Conservation (phyloP, 2,888 invertebrate species). For the Cephus pygmeus region DNA sequence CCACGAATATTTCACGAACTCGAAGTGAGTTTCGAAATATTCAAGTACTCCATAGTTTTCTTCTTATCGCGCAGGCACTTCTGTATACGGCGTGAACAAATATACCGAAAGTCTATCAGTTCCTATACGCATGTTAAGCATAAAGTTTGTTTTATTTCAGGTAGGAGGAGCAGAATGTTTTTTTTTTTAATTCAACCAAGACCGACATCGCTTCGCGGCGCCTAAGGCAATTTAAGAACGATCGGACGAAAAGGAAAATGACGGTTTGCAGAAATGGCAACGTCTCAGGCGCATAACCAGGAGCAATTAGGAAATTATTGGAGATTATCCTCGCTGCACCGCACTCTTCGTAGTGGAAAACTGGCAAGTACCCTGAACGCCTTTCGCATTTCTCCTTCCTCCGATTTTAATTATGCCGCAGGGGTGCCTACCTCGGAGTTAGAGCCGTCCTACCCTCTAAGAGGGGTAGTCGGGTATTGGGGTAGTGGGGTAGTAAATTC, state of each 20-base stretch:
- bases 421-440: constrained; percentile 15
- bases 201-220: background rate
- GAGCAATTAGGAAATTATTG: constrained; percentile 44
- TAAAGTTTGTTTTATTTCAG: background rate
- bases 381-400: constrained; percentile 12
- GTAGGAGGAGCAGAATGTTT: background rate
- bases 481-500: constrained; percentile 33
- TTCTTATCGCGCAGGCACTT: background rate
- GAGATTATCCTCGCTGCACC: constrained; percentile 38
- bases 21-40: background rate
- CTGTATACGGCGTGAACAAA: background rate
- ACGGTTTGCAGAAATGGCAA: background rate
- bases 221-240: background rate
- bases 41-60: background rate
- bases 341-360: constrained; percentile 21
- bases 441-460: constrained; percentile 13
- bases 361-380: background rate
- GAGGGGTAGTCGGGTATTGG: constrained; percentile 21
- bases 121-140: background rate
- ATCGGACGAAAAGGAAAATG: background rate
- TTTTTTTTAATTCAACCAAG: background rate
- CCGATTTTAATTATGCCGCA: constrained; percentile 42
- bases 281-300: background rate
- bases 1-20: background rate
- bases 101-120: background rate